Percentiles rank a stretch among this genome's conserved stretches.
Conservation (phyloP, 2,888 invertebrate genomes). For the Tetrapedia diversipes region DNA sequence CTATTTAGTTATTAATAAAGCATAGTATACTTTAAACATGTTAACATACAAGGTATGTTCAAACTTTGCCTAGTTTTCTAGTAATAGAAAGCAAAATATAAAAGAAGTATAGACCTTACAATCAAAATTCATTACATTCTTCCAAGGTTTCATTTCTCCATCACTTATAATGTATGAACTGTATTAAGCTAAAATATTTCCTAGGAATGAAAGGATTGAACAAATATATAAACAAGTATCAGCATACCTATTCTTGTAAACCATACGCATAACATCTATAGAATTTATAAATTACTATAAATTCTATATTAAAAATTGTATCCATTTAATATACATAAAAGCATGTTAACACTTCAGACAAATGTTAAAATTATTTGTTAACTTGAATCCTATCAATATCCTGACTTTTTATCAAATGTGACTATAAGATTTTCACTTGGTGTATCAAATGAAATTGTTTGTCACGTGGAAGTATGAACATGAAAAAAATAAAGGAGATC, state of each 20-base stretch:
- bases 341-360: constrained; percentile 28
- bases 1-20: constrained; percentile 34
- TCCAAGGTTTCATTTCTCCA: constrained; percentile 19
- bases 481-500: constrained; percentile 22
- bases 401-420: constrained; percentile 15
- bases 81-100: constrained; percentile 14
- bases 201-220: constrained; percentile 22
- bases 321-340: constrained; percentile 21
- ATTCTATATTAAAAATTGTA: constrained; percentile 34
- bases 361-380: constrained; percentile 36
- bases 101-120: constrained; percentile 15
- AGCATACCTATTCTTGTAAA: constrained; percentile 23
- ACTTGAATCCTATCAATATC: constrained; percentile 12
- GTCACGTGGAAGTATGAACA: background rate
- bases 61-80: constrained; percentile 19
- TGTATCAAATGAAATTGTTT: constrained; percentile 7
- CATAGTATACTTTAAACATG: constrained; percentile 27
- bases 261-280: constrained; percentile 24
- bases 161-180: constrained; percentile 4
- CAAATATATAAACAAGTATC: constrained; percentile 24
- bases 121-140: constrained; percentile 15
- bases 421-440: background rate
- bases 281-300: constrained; percentile 41
- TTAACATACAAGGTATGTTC: constrained; percentile 10
- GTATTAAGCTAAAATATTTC: constrained; percentile 17